Evolutionary conservation across 2,888 invertebrate genomes (phyloP), one percentile per base, ranked within the genome.

Genomic region (Orchestes rusci): DNA sequence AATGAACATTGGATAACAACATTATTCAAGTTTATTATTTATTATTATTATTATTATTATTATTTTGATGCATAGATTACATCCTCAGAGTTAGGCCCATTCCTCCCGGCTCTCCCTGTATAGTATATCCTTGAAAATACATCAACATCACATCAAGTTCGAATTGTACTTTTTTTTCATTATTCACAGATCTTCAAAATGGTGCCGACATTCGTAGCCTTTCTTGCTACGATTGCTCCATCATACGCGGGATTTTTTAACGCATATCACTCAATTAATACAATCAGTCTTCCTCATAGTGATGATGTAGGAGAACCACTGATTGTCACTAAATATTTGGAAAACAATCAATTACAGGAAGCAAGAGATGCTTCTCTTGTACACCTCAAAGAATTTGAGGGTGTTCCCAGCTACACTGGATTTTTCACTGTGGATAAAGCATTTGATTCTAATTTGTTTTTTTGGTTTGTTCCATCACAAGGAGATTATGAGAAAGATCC

Each of bases 401-500:
- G 73, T 12, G 70, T 82, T 19, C 73, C 71, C 52, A 84, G 84
- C 57, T 84, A 82, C 58, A 73, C 84, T 8, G 84, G 86, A 13
- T 90, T 78, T 60, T 71, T 91, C 40, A 91, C 89, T 0, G 89
- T 90, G 1, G 80, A 90, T 62, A 75, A 79, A 52, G 66, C 71
- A 1, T 79, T 72, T 58, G 76, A 84, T 52, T 85, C 87, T 0
- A 88, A 90, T 60, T 74, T 85, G 66, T 91, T 89, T 69, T 87
- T 91, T 66, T 91, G 90, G 91, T 90, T 84, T 60, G 88, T 90
- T 62, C 88, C 87, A 0, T 79, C 87, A 0, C 63, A 72, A 56
- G 68, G 70, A 1, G 48, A 57, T 37, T 50, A 42, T 30, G 69
- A 71, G 47, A 65, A 70, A 32, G 82, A 83, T 1, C 85, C 84